Conservation (phyloP, 92 coral and sea anemone species). For the Desmophyllum pertusum region DNA sequence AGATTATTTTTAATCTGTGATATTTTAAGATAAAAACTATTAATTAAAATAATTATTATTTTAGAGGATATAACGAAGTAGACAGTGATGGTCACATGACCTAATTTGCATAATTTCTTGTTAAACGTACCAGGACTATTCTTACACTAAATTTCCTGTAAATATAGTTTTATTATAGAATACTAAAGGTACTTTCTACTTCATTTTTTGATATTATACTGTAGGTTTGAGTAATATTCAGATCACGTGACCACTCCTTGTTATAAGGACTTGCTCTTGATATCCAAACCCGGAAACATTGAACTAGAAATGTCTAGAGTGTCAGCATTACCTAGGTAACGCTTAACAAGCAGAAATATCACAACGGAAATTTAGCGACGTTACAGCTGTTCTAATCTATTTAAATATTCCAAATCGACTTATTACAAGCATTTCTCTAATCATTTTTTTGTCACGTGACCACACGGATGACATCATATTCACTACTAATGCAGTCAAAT, state of each 20-base stretch:
- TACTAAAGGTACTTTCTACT: conserved; percentile 26
- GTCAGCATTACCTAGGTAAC: conserved; percentile 6
- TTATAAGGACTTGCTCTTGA: too few relatives aligned
- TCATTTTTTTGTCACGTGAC: conserved; percentile 37
- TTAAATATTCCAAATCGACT: background rate
- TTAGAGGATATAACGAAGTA: too few relatives aligned
- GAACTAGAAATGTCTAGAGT: conserved; percentile 15
- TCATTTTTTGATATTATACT: conserved; percentile 17
- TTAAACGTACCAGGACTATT: conserved; percentile 20
- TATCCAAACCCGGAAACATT: conserved; percentile 9
- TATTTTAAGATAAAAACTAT: too few relatives aligned
- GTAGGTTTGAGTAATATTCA: conserved; percentile 5
- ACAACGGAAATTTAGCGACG: conserved; percentile 9
- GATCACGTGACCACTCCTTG: conserved; percentile 30
- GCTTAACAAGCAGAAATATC: too few relatives aligned
- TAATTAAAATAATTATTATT: too few relatives aligned
- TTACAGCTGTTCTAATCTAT: conserved; percentile 1
- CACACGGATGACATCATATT: conserved; percentile 24
- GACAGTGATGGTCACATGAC: conserved; percentile 18
- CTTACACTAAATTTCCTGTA: conserved; percentile 16
- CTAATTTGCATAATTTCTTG: conserved; percentile 26
- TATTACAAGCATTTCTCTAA: conserved; percentile 5
- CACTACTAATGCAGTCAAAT: background rate
- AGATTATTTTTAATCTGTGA: too few relatives aligned
- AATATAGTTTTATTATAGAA: too few relatives aligned